Evolutionary conservation across 2,113 vertebrate genomes (phyloP).

Genomic region (Ciconia stormi): DNA sequence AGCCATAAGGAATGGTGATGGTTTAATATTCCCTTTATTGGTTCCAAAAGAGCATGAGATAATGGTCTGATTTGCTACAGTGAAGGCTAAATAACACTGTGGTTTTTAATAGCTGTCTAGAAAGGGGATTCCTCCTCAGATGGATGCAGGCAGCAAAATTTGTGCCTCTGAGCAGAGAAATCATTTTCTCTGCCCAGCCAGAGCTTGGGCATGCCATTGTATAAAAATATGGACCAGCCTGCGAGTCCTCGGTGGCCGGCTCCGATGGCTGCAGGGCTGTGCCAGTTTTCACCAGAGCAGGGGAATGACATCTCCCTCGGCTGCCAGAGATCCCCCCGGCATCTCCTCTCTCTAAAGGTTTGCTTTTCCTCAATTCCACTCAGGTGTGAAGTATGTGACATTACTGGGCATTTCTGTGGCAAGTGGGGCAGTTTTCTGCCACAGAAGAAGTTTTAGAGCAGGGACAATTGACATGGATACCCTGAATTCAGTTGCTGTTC

Average conservation of each 20-base stretch:
- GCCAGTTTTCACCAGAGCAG: background rate
- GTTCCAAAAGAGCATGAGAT: slow-evolving; percentile 1
- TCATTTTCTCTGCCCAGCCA: background rate
- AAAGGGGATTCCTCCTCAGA: background rate
- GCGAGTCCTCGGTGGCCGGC: fast-evolving
- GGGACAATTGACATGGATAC: background rate
- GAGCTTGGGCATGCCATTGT: background rate
- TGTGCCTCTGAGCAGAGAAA: background rate
- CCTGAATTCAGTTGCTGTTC: background rate
- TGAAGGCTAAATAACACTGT: background rate
- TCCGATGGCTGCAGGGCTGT: background rate
- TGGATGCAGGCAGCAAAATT: background rate
- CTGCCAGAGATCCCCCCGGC: background rate
- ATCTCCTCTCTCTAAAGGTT: background rate
- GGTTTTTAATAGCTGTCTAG: background rate
- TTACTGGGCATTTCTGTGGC: background rate
- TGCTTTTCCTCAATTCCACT: background rate
- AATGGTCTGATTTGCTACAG: background rate
- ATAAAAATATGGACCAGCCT: background rate
- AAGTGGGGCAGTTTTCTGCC: background rate
- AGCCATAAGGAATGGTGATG: background rate
- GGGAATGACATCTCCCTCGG: background rate
- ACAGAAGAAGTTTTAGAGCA: background rate
- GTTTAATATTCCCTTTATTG: background rate
- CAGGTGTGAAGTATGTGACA: background rate